Evolutionary conservation across 2,113 vertebrate species (phyloP), one percentile per base, ranked within the genome.

Genomic region (Eptesicus fuscus): DNA sequence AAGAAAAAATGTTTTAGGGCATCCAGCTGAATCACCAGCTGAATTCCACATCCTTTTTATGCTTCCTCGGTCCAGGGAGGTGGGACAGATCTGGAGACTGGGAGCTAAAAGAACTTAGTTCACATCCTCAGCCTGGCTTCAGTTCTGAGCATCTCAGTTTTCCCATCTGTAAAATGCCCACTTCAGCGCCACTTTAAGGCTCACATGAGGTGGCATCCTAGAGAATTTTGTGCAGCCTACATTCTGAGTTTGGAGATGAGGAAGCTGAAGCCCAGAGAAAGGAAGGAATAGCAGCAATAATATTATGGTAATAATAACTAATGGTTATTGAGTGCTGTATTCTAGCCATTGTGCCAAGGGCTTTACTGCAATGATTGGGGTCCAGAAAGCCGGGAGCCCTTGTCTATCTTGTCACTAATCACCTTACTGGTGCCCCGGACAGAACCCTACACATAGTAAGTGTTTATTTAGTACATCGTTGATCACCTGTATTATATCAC

Each of bases 111-210:
- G 65, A 65, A 1, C 35, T n/a, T 22, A 30, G 63, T 63, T 91
- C 2, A 5, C 20, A 49, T 47, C 51, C 40, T 28, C 16, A 40
- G 17, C 30, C n/a, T 11, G 28, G 14, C 32, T 92, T 95, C 59
- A 71, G 32, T 83, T 87, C 65, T 61, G 30, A 76, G 56, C 3
- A 12, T 78, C 56, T 96, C 88, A n/a, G 61, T 90, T 95, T 94
- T 59, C 89, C 84, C 42, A 13, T 91, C 76, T 44, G 13, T 44
- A 25, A 78, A 92, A 91, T 35, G 47, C 47, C 59, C 35, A 30
- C 49, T 42, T 86, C 2, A 30, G 73, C 8, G 17, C 47, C 25
- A 59, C n/a, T 61, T 59, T 61, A 35, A 78, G 69, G n/a, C 76
- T 51, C 25, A 56, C 7, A 17, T 28, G 69, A 74, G 32, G 8